Percentiles rank a stretch among this genome's conserved stretches.
Conservation (phyloP, 2,797 vertebrate genomes). For the Poliocrania exsul region DNA sequence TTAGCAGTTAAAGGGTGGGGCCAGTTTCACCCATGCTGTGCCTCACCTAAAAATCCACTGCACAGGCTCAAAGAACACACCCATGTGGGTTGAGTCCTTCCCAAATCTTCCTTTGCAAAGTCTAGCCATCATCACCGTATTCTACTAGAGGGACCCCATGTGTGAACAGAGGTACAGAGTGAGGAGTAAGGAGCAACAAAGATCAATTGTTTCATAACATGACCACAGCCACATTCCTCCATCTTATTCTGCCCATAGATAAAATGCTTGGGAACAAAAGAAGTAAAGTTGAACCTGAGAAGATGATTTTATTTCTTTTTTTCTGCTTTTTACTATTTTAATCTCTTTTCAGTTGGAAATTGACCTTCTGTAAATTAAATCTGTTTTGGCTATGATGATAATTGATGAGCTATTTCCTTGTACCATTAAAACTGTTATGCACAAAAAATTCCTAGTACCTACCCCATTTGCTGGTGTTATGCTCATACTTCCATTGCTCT, state of each 20-base stretch:
- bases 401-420: background rate
- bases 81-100: too few relatives aligned
- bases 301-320: background rate
- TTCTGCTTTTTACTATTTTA: background rate
- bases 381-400: background rate
- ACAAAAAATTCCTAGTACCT: background rate
- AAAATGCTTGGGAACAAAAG: background rate
- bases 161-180: background rate
- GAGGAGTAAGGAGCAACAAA: background rate
- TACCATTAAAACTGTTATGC: background rate
- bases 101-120: too few relatives aligned
- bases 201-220: background rate
- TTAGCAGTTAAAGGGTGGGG: too few relatives aligned
- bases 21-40: too few relatives aligned
- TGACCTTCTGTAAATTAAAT: background rate
- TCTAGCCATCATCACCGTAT: background rate
- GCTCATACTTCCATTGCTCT: background rate
- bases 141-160: fast-evolving
- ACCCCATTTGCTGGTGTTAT: background rate
- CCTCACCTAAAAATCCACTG: too few relatives aligned
- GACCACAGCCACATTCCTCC: background rate
- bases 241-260: background rate
- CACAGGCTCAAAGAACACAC: too few relatives aligned
- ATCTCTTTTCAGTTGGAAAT: background rate
- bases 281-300: background rate